phyloP scores from a whole-genome alignment of 2,113 vertebrate genomes.

The Urocynchramus pylzowi region DNA sequence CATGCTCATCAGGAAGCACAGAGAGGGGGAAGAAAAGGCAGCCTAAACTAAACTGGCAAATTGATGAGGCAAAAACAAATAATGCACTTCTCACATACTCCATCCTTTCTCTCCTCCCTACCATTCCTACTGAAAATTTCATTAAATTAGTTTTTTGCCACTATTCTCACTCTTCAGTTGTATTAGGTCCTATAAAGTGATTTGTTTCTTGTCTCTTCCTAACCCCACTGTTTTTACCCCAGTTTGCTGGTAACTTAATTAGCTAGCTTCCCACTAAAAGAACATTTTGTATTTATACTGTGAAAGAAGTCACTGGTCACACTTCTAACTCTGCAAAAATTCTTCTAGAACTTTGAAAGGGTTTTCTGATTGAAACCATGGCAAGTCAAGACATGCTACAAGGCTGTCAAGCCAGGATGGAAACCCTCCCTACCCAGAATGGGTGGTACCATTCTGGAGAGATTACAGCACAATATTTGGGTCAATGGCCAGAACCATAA shows the following conservation, averaged over 20 bases:
- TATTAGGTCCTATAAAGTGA: neutral
- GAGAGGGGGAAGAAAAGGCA: neutral
- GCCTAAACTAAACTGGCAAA: neutral
- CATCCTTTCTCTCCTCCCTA: neutral
- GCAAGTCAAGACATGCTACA: neutral
- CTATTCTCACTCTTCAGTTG: neutral
- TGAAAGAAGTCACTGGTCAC: neutral
- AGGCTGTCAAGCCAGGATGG: neutral
- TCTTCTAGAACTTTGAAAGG: neutral
- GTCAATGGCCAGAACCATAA: neutral
- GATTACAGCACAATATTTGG: neutral
- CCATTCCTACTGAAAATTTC: neutral
- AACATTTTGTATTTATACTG: neutral
- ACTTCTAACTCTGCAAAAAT: neutral
- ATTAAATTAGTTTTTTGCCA: neutral
- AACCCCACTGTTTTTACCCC: neutral
- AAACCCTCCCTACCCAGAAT: neutral
- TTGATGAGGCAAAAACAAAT: neutral
- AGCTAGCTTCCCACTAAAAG: neutral
- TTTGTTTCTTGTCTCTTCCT: neutral
- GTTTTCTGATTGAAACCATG: neutral
- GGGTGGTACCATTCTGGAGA: neutral
- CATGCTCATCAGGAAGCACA: neutral
- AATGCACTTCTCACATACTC: neutral
- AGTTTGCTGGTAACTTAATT: neutral